phyloP scores from a whole-genome alignment of 2,797 vertebrate genomes.

The Halcyon chelicuti region DNA sequence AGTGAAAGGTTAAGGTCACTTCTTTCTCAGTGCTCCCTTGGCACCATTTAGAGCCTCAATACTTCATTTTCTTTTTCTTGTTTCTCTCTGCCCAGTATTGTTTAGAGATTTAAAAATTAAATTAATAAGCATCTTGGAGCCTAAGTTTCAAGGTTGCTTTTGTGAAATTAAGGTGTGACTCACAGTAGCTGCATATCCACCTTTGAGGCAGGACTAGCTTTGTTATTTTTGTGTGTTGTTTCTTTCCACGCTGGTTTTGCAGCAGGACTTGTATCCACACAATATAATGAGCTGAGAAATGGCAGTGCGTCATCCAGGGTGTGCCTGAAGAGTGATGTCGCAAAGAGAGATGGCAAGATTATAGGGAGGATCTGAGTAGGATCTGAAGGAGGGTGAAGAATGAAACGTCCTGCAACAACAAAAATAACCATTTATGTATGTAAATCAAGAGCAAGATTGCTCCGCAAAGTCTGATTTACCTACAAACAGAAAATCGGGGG shows the following conservation, averaged over 20 bases:
- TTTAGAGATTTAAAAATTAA: constrained; percentile 40
- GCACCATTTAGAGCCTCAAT: neutral
- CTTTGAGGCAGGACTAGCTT: constrained; percentile 1
- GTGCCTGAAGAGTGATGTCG: constrained; percentile 8
- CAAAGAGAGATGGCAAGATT: constrained; percentile 50
- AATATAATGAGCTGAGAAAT: constrained; percentile 19
- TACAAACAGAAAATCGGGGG: neutral
- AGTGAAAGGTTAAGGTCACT: neutral
- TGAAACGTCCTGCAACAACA: neutral
- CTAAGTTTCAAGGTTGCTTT: neutral
- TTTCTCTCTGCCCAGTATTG: neutral
- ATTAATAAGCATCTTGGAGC: constrained; percentile 21
- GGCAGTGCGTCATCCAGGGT: constrained; percentile 54
- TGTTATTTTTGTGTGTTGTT: constrained; percentile 30
- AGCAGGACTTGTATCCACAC: constrained; percentile 40
- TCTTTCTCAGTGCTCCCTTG: constrained; percentile 4
- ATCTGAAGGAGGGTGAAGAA: neutral
- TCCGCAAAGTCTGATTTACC: neutral
- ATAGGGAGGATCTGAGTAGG: constrained; percentile 41
- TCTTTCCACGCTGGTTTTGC: constrained; percentile 11
- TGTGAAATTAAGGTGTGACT: constrained; percentile 60
- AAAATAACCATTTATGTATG: neutral
- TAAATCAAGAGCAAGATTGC: neutral
- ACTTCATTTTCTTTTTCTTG: neutral
- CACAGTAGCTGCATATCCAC: constrained; percentile 23